phyloP scores from a whole-genome alignment of 2,113 vertebrate genomes.

The Saccopteryx leptura region DNA sequence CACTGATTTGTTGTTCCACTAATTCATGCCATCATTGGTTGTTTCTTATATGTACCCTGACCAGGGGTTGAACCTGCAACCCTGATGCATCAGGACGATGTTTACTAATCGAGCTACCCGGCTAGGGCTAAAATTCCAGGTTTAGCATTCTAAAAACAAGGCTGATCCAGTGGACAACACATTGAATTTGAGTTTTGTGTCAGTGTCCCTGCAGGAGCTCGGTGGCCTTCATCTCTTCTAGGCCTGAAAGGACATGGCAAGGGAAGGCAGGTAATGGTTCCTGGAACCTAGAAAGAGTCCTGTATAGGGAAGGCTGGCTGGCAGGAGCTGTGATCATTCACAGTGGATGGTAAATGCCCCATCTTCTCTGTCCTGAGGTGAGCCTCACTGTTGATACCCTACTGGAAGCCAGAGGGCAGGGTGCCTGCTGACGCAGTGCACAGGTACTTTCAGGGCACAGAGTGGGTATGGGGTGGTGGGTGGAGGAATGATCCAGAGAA shows the following conservation, averaged over 20 bases:
- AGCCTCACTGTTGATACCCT: neutral
- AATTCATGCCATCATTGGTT: no score
- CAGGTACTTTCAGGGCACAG: neutral
- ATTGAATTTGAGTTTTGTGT: neutral
- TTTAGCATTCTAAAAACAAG: slow-evolving; percentile 73
- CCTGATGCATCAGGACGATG: no score
- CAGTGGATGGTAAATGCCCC: neutral
- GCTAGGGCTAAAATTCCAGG: no score
- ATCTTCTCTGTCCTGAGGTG: neutral
- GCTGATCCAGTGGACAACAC: neutral
- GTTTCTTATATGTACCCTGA: no score
- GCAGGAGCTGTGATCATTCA: neutral
- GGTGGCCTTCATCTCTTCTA: neutral
- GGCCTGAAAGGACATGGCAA: neutral
- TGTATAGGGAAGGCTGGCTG: neutral
- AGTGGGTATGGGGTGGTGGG: neutral
- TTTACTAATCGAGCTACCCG: no score
- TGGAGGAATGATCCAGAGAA: neutral
- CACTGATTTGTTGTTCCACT: no score
- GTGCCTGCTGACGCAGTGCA: neutral
- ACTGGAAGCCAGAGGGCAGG: neutral
- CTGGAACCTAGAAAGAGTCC: neutral
- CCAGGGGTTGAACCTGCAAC: no score
- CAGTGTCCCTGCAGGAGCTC: neutral
- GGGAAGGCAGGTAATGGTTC: no score